Evolutionary conservation across 2,797 vertebrate species (phyloP).

Genomic region (Muscicapa striata): DNA sequence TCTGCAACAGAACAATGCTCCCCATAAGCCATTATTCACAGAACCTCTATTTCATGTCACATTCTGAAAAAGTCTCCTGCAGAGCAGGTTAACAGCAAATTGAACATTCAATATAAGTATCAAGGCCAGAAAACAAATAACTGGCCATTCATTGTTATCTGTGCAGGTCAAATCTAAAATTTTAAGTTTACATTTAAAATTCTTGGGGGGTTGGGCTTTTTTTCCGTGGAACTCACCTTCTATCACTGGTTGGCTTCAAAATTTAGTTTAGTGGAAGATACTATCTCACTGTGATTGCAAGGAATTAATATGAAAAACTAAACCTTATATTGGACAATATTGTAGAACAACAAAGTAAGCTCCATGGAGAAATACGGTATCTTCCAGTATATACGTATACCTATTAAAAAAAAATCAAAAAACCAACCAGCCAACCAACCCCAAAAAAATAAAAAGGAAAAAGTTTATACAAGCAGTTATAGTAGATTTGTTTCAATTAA

Average conservation of each 20-base stretch:
- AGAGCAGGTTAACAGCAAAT: constrained; percentile 77
- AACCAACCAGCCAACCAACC: background rate
- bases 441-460: constrained; percentile 55
- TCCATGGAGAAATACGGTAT: constrained; percentile 71
- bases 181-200: constrained; percentile 70
- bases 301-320: constrained; percentile 74
- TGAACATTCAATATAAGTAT: constrained; percentile 62
- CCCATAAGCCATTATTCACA: constrained; percentile 63
- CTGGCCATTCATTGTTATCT: constrained; percentile 54
- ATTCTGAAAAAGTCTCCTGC: constrained; percentile 74
- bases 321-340: constrained; percentile 75
- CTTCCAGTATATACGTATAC: constrained; percentile 60
- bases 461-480: constrained; percentile 74
- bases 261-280: constrained; percentile 76
- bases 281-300: constrained; percentile 71
- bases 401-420: background rate
- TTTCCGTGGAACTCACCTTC: constrained; percentile 70
- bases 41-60: constrained; percentile 73
- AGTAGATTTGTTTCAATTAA: constrained; percentile 71
- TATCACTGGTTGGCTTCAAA: constrained; percentile 77
- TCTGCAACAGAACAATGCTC: constrained; percentile 66
- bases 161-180: constrained; percentile 60
- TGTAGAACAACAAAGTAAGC: constrained; percentile 75
- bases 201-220: background rate
- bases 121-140: constrained; percentile 65